A percentile compares a stretch with the other conserved stretches of the same genome.
Conservation (phyloP, 2,797 vertebrate species). For the Stomatorhinus walkeri region DNA sequence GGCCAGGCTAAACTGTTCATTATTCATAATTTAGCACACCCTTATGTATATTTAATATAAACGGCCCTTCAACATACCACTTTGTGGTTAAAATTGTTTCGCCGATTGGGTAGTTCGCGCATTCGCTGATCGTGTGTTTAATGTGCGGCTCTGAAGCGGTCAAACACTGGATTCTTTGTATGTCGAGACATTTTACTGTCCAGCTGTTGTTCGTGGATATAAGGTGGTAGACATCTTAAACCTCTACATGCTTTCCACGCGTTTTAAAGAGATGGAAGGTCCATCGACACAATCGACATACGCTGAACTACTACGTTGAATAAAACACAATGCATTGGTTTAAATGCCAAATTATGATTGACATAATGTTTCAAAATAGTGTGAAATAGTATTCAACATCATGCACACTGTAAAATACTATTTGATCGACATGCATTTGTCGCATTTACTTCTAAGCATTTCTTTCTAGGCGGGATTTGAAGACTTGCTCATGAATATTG, state of each 20-base stretch:
- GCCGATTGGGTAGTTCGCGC: not conserved
- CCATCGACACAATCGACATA: not conserved
- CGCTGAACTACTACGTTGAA: not conserved
- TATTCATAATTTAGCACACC: slow-evolving; percentile 14
- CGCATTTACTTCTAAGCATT: not conserved
- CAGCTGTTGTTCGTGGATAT: not conserved
- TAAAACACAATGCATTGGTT: not conserved
- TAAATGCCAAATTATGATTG: not conserved
- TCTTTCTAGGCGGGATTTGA: slow-evolving; percentile 10
- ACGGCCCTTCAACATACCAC: not conserved
- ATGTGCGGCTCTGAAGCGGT: not conserved
- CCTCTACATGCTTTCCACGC: not conserved
- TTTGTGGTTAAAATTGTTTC: not conserved
- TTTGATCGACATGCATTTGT: not conserved
- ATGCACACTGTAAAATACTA: not conserved
- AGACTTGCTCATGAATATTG: slow-evolving; percentile 32
- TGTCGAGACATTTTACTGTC: not conserved
- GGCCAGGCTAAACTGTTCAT: not conserved
- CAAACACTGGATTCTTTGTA: not conserved
- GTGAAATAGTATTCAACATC: not conserved
- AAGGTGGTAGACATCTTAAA: not conserved
- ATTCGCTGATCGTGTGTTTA: not conserved
- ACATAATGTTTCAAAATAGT: not conserved
- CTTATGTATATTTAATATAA: slow-evolving; percentile 23
- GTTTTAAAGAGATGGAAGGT: not conserved